Evolutionary conservation across 1,140 invertebrate genomes (phyloP).

Genomic region (Drosophila oshimai): DNA sequence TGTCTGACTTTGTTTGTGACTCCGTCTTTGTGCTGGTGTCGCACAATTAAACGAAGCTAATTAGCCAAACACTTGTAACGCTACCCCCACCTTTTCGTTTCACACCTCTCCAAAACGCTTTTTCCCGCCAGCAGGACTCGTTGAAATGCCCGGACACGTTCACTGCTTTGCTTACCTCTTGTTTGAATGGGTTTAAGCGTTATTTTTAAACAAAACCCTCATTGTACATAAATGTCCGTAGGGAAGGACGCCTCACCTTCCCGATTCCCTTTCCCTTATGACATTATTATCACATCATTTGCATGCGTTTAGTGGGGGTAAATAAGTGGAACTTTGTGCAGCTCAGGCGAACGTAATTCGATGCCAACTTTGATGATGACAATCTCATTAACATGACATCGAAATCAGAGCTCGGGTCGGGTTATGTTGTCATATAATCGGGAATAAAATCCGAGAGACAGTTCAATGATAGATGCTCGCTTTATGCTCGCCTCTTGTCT

Average conservation of each 20-base stretch:
- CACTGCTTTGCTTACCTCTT: constrained; percentile 51
- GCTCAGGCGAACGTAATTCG: constrained; percentile 59
- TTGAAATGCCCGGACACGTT: constrained; percentile 59
- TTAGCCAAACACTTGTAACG: constrained; percentile 70
- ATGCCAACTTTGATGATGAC: constrained; percentile 69
- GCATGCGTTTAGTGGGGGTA: constrained; percentile 47
- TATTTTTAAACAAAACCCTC: constrained; percentile 37
- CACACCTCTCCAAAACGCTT: not conserved
- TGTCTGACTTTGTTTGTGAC: constrained; percentile 26
- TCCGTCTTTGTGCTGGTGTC: constrained; percentile 30
- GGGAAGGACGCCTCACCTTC: not conserved
- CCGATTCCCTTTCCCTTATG: not conserved
- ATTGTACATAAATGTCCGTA: not conserved
- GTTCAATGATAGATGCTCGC: constrained; percentile 40
- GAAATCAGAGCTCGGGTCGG: constrained; percentile 40
- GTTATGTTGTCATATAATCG: constrained; percentile 12
- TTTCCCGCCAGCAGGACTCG: constrained; percentile 11
- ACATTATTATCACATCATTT: constrained; percentile 70
- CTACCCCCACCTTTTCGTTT: not conserved
- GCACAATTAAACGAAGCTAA: constrained; percentile 53
- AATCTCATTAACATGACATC: constrained; percentile 73
- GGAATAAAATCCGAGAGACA: constrained; percentile 36
- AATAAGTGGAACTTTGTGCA: constrained; percentile 51
- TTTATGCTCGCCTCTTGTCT: constrained; percentile 33
- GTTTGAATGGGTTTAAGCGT: constrained; percentile 52